Base-by-base conservation (phyloP, 2,797 vertebrate species). In the Delichon dasypus region DNA sequence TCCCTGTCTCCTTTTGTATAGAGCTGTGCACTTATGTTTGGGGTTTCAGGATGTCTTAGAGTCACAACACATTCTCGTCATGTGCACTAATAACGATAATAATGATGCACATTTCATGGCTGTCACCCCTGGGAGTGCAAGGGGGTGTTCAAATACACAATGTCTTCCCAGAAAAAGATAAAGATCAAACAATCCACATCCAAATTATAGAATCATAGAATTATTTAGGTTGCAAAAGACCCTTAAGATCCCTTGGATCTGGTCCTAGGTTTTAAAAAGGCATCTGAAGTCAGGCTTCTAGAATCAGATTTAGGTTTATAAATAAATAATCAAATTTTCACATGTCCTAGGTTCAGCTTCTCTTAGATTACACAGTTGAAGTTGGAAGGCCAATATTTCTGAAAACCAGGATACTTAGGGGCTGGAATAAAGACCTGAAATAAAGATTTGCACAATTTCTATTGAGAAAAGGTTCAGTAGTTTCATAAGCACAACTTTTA, bases 281-380 rank as follows among this genome's bases (percentile, higher is more conserved):
- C 36, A 42, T 50, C 70, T 82, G 57, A 78, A 84, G 30, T 79
- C 77, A 82, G 51, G 60, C 40, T 86, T 5, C 50, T 57, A 65
- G 66, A 72, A 67, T 70, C 32, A 27, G 21, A 53, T 67, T 79
- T 50, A 78, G 70, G 15, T 14, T 85, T 70, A 64, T 11, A 70
- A 88, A 91, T 30, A 81, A 93, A 67, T 57, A 79, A 88, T 36
- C 22, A 20, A 23, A 22, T 71, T 94, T 90, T 89, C 82, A 73
- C 27, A 30, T 22, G 48, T 44, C 54, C 34, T 88, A 6, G 0
- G 0, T 50, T 67, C 81, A 61, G 45, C 32, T 73, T 79, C 67
- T 85, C 64, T 57, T 29, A 7, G 13, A 27, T 57, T 80, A 66
- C 1, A 6, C 4, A 7, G 29, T 30, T 45, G 58, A 51, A 78